Conservation (phyloP, 2,113 vertebrate genomes). For the Numenius arquata region DNA sequence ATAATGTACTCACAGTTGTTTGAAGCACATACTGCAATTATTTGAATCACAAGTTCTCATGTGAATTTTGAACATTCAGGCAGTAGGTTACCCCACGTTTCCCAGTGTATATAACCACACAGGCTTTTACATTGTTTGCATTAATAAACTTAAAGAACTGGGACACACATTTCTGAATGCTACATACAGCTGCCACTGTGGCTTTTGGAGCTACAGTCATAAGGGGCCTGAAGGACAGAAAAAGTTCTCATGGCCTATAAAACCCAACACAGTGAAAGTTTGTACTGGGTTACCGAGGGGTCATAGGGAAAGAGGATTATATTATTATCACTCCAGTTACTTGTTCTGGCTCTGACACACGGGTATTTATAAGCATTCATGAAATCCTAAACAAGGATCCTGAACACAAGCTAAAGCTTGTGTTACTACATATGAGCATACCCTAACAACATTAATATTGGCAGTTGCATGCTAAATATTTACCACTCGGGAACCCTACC, state of each 20-base stretch:
- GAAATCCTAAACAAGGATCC: neutral
- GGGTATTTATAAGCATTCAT: neutral
- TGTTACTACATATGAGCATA: neutral
- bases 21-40: neutral
- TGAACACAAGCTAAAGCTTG: neutral
- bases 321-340: neutral
- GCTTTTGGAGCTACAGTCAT: neutral
- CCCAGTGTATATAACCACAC: neutral
- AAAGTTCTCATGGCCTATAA: neutral
- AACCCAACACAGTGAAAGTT: neutral
- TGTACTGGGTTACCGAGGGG: neutral
- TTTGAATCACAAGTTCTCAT: neutral
- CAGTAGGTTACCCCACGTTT: neutral
- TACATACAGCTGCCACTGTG: neutral
- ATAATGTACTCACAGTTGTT: neutral
- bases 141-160: neutral
- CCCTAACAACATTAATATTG: neutral
- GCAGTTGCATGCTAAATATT: neutral
- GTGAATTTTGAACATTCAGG: neutral
- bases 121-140: neutral
- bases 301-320: accelerated
- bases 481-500: neutral
- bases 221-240: neutral
- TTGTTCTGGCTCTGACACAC: neutral
- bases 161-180: neutral